A percentile compares a stretch with the other conserved stretches of the same genome.
Evolutionary conservation across 2,888 invertebrate genomes (phyloP).

Genomic region (Lasioglossum marginatum): DNA sequence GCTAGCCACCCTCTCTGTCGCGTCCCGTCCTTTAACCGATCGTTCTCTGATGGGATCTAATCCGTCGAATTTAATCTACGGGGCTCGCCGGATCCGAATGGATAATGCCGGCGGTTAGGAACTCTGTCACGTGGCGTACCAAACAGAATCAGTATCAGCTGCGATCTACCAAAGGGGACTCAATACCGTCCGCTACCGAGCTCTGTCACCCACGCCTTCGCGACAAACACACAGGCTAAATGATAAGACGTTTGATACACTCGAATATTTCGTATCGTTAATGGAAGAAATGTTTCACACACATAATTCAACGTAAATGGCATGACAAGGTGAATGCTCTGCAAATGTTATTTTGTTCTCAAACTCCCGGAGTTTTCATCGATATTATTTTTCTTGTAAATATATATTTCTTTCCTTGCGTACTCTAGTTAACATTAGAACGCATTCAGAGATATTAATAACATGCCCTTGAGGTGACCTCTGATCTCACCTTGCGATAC

Average conservation of each 20-base stretch:
- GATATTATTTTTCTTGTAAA: no score
- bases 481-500: no score
- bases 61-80: constrained; percentile 63
- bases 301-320: no score
- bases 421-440: no score
- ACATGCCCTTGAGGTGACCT: no score
- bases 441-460: no score
- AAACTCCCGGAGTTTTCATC: no score
- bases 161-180: constrained; percentile 61
- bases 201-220: neutral
- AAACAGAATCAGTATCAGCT: constrained; percentile 74
- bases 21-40: constrained; percentile 32
- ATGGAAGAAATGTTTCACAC: no score
- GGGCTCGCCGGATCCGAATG: constrained; percentile 45
- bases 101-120: constrained; percentile 57
- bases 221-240: neutral
- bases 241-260: neutral
- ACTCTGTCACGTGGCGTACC: constrained; percentile 67
- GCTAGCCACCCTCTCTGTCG: neutral
- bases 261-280: neutral
- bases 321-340: no score
- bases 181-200: neutral
- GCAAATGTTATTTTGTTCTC: no score
- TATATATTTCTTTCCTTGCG: no score
- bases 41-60: constrained; percentile 50